These are phyloP conservation scores for Drosophila pseudoananassae DNA, from an alignment of 1,140 invertebrate genomes.

Conservation along the genomic window DNA sequence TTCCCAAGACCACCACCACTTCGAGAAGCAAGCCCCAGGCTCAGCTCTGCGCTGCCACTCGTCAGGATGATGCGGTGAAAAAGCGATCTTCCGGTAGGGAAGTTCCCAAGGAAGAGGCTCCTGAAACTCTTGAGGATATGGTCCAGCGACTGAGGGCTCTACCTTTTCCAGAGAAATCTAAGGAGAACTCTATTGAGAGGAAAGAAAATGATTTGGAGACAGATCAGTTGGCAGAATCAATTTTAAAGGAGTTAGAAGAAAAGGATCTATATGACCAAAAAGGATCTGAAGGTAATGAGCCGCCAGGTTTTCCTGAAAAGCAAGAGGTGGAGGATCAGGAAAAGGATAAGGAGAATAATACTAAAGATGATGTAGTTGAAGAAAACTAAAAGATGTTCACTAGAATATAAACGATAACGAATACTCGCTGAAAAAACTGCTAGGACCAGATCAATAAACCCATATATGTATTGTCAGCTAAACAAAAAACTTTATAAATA, in stretches of 20 bases:
- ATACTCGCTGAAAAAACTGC: conserved; percentile 49
- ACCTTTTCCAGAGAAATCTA: conserved; percentile 50
- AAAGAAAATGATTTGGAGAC: neutral
- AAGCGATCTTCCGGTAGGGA: conserved; percentile 37
- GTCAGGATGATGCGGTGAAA: conserved; percentile 58
- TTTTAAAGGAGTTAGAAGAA: neutral
- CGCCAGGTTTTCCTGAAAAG: neutral
- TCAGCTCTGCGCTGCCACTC: conserved; percentile 58
- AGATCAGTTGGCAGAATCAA: too few relatives aligned
- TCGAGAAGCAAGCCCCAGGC: conserved; percentile 35
- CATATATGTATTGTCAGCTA: conserved; percentile 8
- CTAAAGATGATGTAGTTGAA: neutral
- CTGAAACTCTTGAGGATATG: conserved; percentile 74
- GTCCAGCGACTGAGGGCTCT: conserved; percentile 61
- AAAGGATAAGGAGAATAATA: neutral
- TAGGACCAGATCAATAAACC: conserved; percentile 15
- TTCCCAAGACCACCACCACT: conserved; percentile 50
- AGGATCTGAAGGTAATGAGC: neutral
- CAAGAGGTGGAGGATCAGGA: conserved; percentile 1
- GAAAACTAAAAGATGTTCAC: conserved; percentile 57
- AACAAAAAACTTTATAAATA: conserved; percentile 13
- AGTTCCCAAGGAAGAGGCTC: conserved; percentile 2
- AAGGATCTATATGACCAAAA: neutral
- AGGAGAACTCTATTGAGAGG: neutral
- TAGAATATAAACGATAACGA: conserved; percentile 45